Base-by-base conservation (phyloP, 2,888 invertebrate species). In the Meteorus cinctellus region DNA sequence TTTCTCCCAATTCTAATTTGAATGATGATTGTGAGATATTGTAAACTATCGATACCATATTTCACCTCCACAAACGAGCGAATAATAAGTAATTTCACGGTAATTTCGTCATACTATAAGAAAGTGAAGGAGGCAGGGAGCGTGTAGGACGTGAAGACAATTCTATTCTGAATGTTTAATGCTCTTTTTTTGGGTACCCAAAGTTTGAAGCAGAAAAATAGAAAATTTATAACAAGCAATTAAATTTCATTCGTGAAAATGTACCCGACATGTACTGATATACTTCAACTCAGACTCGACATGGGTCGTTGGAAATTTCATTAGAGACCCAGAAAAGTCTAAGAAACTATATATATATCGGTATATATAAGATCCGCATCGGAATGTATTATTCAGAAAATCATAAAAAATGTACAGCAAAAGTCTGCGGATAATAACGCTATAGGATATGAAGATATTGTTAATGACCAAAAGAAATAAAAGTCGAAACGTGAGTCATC, bases 221-320 rank as follows among this genome's bases (percentile, higher is more conserved):
- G 59, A 70, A 36, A 36, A 41, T 41, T 70, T 60, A 60, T 70
- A 70, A 70, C 60, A 16, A 60, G 70, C 60, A 70, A 70, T 70
- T 70, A 70, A 70, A 60, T 62, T 70, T 59, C 55, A 55, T 69
- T 34, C 55, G n/a, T 48, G 19, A n/a, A 19, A 55, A 19, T 8
- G 19, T 55, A 55, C 55, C 55, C 19, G 55, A n/a, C 19, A 6
- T 45, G 5, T 45, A 45, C 48, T n/a, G n/a, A 48, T n/a, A 19
- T 19, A 24, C 19, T 60, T 31, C 10, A 29, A 62, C 31, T 62
- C 2, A 31, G 27, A 62, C 27, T 29, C 55, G 4, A 19, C 55
- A 8, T 2, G 8, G 14, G 41, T 60, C 41, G 29, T 59, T 55
- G 19, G 14, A 36, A 59, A 36, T 55, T 69, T 69, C 36, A 19